Evolutionary conservation across 2,797 vertebrate species (phyloP).

Genomic region (Psittacula echo): DNA sequence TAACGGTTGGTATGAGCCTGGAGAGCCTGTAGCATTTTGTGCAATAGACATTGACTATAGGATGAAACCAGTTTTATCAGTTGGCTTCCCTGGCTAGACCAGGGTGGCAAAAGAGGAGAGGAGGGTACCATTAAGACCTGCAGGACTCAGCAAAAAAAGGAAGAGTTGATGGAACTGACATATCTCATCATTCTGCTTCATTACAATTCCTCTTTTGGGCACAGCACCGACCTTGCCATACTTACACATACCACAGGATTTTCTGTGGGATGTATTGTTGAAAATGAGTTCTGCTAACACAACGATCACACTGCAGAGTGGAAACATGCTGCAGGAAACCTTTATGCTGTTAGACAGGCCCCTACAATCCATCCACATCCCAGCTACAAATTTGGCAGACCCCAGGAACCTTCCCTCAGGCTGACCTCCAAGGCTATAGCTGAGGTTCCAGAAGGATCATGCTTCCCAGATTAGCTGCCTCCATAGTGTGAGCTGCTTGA

Average conservation of each 20-base stretch:
- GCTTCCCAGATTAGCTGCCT: background rate
- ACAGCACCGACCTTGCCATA: accelerated
- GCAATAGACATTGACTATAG: background rate
- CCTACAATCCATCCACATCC: background rate
- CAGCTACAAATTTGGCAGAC: background rate
- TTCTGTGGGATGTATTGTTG: background rate
- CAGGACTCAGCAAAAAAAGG: background rate
- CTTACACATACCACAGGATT: background rate
- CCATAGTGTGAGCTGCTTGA: background rate
- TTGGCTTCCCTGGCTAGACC: background rate
- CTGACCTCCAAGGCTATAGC: background rate
- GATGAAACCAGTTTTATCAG: background rate
- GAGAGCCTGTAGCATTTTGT: background rate
- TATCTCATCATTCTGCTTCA: background rate
- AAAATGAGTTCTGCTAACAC: background rate
- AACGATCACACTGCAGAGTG: background rate
- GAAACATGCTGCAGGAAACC: background rate
- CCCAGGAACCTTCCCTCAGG: background rate
- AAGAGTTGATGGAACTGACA: background rate
- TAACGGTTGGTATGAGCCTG: background rate
- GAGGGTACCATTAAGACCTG: background rate
- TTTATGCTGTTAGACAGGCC: background rate
- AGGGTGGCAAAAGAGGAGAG: background rate
- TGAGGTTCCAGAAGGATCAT: background rate
- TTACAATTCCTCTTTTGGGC: background rate